Evolutionary conservation across 2,113 vertebrate genomes (phyloP).

Genomic region (Macrotis lagotis): DNA sequence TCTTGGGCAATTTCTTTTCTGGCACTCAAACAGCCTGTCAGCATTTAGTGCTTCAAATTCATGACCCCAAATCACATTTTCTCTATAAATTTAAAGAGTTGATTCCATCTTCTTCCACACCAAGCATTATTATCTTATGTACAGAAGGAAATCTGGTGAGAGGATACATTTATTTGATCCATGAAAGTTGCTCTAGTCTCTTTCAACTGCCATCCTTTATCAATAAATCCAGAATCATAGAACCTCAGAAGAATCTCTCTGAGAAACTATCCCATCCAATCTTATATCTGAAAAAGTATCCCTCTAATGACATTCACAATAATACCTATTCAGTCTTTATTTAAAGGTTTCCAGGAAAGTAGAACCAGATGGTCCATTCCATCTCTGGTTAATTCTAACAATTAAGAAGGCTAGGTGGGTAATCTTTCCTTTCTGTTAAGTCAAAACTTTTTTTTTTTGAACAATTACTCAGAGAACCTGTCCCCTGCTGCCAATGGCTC

Average conservation of each 20-base stretch:
- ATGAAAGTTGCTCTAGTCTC: not conserved
- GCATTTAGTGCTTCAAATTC: constrained; percentile 26
- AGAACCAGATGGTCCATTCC: not conserved
- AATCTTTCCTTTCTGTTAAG: not conserved
- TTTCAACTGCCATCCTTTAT: not conserved
- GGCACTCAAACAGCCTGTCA: constrained; percentile 58
- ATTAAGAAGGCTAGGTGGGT: not conserved
- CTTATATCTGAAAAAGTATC: not conserved
- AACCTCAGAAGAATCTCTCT: not conserved
- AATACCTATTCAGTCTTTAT: not conserved
- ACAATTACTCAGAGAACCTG: not conserved
- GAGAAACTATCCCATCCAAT: not conserved
- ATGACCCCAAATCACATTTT: constrained; percentile 16
- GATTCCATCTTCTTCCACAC: not conserved
- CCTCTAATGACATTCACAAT: not conserved
- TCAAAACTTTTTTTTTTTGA: not conserved
- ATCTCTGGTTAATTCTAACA: not conserved
- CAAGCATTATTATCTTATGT: not conserved
- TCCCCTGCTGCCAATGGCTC: not conserved
- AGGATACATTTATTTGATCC: not conserved
- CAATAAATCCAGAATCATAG: not conserved
- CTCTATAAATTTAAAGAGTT: not conserved
- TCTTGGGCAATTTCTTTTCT: constrained; percentile 41
- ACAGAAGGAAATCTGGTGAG: not conserved
- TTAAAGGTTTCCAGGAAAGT: not conserved